These are phyloP conservation scores for Drosophila nr. medialis DNA, from an alignment of 2,888 invertebrate species.

Conservation along the genomic window DNA sequence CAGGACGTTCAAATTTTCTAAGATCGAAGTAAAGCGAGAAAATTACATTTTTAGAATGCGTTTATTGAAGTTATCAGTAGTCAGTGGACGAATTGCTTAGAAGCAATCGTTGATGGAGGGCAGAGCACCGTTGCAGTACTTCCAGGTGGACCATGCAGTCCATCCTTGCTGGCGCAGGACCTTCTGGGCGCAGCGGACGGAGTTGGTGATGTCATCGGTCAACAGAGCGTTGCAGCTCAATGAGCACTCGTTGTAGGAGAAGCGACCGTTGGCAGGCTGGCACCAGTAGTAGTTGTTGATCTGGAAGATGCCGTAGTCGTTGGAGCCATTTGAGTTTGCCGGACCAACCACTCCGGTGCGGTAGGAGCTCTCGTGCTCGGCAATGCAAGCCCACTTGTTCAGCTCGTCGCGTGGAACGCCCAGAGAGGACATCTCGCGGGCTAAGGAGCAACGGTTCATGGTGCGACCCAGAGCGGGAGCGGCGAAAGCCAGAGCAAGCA, in stretches of 20 bases:
- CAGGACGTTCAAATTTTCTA: background rate
- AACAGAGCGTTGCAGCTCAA: constrained; percentile 53
- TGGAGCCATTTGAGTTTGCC: constrained; percentile 84
- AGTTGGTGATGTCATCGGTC: constrained; percentile 68
- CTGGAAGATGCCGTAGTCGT: constrained; percentile 83
- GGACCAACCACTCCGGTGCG: constrained; percentile 84
- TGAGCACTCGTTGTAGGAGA: constrained; percentile 65
- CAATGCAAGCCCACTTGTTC: constrained; percentile 75
- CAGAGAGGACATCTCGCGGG: constrained; percentile 67
- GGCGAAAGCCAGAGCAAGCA: constrained; percentile 47
- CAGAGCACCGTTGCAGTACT: constrained; percentile 56
- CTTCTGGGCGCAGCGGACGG: constrained; percentile 70
- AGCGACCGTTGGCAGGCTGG: constrained; percentile 60
- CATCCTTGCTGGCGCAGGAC: constrained; percentile 71
- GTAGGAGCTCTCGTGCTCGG: constrained; percentile 75
- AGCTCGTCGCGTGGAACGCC: constrained; percentile 72
- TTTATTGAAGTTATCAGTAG: constrained; percentile 13
- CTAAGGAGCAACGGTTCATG: constrained; percentile 74
- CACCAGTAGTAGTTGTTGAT: constrained; percentile 82
- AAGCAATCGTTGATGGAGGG: constrained; percentile 59
- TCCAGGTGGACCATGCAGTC: constrained; percentile 72
- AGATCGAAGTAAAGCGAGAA: background rate
- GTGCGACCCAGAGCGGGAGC: constrained; percentile 54
- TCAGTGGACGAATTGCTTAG: constrained; percentile 29
- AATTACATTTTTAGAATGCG: background rate